Base-by-base conservation (phyloP, 1,140 invertebrate species). In the Pseudomyrmex cubaensis region DNA sequence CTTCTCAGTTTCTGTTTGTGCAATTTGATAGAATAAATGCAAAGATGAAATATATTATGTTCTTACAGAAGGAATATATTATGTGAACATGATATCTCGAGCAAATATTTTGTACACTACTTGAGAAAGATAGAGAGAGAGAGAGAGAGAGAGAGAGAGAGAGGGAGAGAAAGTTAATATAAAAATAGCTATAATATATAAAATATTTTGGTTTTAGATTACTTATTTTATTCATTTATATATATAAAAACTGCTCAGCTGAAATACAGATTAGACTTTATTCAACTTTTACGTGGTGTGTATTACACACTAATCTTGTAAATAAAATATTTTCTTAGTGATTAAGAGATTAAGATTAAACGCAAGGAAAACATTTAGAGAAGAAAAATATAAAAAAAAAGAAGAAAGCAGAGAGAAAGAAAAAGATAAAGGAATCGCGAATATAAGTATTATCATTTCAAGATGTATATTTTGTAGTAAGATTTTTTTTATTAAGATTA, bases 401-500 rank as follows among this genome's bases (percentile, higher is more conserved):
- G 46, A 50, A 4, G 35, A 62, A 77, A 22, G 64, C 17, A 69
- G 17, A 48, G 61, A 35, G 62, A 56, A 57, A 67, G 46, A 69
- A n/a, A 48, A 52, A 35, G 61, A 20, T 44, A 86, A 85, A 90
- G 83, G 86, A 80, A 85, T 89, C 82, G 88, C 86, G 88, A 66
- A 88, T 91, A 35, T 35, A 35, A 25, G 70, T 88, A 92, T 89
- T 90, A 90, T 85, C 85, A 85, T 83, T 92, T 35, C 5, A 35
- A 35, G 35, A 35, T 35, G 7, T 35, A 35, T 35, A 35, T 35
- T 35, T 35, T 35, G 35, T 35, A 35, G 7, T 35, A 35, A 35
- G 35, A 35, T 35, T 35, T 35, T 35, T 35, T 90, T 86, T 82
- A 88, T 91, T 90, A 85, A 88, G 88, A 90, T 92, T 92, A 54